A percentile compares a stretch with the other conserved stretches of the same genome.
Conservation (phyloP, 2,797 vertebrate genomes). For the Rousettus madagascariensis region DNA sequence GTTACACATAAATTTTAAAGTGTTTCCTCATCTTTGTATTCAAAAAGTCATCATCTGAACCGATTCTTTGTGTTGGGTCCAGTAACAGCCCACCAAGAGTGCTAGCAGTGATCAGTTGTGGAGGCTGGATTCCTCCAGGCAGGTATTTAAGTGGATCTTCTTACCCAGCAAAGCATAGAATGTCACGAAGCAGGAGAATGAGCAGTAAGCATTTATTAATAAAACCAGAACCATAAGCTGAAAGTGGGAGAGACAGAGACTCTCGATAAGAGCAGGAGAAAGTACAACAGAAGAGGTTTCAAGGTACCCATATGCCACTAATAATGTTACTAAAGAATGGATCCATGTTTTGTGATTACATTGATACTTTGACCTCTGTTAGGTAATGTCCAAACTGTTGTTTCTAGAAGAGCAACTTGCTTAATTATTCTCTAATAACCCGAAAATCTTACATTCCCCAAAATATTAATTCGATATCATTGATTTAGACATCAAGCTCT, state of each 20-base stretch:
- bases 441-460: background rate
- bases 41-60: background rate
- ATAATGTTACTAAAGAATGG: background rate
- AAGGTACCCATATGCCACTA: background rate
- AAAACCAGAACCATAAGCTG: background rate
- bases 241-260: background rate
- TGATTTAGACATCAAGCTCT: background rate
- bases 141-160: background rate
- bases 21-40: background rate
- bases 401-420: background rate
- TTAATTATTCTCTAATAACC: background rate
- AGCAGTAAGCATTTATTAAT: background rate
- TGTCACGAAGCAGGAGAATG: background rate
- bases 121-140: background rate
- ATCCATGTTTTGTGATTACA: background rate
- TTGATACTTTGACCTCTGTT: background rate
- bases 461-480: background rate
- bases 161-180: background rate
- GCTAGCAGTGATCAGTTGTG: background rate
- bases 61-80: background rate
- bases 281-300: background rate
- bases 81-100: rapidly evolving
- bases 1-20: background rate
- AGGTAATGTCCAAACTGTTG: background rate
- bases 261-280: background rate